These are phyloP conservation scores for Neogobius melanostomus DNA, from an alignment of 2,113 vertebrate species.

Conservation along the genomic window DNA sequence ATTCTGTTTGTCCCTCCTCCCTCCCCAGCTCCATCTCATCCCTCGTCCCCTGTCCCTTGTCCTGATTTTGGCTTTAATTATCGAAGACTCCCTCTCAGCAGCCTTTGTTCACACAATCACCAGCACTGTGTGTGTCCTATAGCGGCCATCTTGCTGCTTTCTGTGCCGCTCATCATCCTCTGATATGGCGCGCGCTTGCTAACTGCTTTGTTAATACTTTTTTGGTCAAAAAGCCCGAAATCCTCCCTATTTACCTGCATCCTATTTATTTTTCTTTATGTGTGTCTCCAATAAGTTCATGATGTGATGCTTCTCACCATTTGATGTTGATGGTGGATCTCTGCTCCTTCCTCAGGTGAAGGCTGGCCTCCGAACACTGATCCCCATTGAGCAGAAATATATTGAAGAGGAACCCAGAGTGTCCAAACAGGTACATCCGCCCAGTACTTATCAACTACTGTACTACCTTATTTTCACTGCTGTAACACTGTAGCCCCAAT, in stretches of 20 bases:
- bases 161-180: constrained; percentile 44
- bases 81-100: constrained; percentile 71
- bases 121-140: constrained; percentile 65
- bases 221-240: neutral
- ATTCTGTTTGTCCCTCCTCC: constrained; percentile 62
- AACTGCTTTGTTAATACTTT: constrained; percentile 28
- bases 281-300: neutral
- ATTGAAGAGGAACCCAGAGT: constrained; percentile 96
- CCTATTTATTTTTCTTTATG: neutral
- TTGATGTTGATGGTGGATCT: constrained; percentile 30
- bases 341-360: constrained; percentile 86
- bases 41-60: constrained; percentile 63
- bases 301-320: constrained; percentile 28
- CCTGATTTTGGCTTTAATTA: constrained; percentile 78
- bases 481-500: constrained; percentile 17
- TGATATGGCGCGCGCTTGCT: constrained; percentile 50
- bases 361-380: constrained; percentile 93
- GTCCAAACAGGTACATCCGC: constrained; percentile 92
- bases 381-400: constrained; percentile 96
- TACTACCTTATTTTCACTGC: constrained; percentile 34
- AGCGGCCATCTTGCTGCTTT: constrained; percentile 76
- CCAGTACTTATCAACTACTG: constrained; percentile 13
- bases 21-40: constrained; percentile 54
- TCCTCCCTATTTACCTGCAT: neutral
- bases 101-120: constrained; percentile 72